phyloP scores from a whole-genome alignment of 2,797 vertebrate genomes.

The Crocidura indochinensis region DNA sequence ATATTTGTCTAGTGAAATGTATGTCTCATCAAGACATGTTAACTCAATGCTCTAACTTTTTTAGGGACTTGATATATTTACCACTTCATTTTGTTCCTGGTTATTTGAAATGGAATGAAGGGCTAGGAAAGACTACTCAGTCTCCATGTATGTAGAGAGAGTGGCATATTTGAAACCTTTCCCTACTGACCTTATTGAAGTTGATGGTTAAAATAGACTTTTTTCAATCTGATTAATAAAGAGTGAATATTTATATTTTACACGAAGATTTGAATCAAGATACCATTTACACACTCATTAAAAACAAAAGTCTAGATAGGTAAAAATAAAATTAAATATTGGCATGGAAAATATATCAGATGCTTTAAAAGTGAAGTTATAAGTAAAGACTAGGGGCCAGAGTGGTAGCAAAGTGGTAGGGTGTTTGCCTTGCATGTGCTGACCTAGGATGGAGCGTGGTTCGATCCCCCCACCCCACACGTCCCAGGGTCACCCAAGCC shows the following conservation, averaged over 20 bases:
- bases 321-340: constrained; percentile 37
- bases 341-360: constrained; percentile 14
- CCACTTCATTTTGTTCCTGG: not conserved
- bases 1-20: not conserved
- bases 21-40: not conserved
- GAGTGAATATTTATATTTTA: not conserved
- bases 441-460: no score
- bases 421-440: no score
- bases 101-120: not conserved
- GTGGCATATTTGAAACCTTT: not conserved
- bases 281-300: not conserved
- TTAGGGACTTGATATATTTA: constrained; percentile 33
- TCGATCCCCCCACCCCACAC: no score
- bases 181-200: not conserved
- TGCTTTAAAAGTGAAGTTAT: constrained; percentile 38
- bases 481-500: no score
- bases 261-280: not conserved
- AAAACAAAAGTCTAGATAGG: constrained; percentile 22
- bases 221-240: constrained; percentile 55
- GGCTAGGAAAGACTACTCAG: not conserved
- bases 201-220: not conserved
- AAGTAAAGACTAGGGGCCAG: not conserved
- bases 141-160: constrained; percentile 37
- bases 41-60: constrained; percentile 43
- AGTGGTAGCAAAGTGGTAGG: not conserved